phyloP scores from a whole-genome alignment of 2,888 invertebrate species.

The Scaptomyza caliginosa region DNA sequence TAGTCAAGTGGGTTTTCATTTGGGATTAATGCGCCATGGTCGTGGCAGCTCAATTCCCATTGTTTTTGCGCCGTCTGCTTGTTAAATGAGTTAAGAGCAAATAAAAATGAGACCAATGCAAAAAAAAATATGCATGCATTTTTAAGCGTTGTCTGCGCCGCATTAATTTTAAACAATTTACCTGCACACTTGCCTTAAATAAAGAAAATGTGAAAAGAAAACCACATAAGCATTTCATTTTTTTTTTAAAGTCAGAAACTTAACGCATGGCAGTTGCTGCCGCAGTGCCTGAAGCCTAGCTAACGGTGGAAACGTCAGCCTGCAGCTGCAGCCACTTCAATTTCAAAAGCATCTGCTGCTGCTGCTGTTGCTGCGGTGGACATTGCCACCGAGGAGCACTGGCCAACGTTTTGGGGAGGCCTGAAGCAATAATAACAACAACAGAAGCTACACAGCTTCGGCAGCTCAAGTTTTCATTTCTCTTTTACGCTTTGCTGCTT shows the following conservation, averaged over 20 bases:
- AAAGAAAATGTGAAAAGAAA: constrained; percentile 5
- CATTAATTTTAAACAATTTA: constrained; percentile 77
- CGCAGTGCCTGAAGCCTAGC: constrained; percentile 20
- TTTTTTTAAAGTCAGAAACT: constrained; percentile 64
- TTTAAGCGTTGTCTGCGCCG: constrained; percentile 66
- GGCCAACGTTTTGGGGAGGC: constrained; percentile 15
- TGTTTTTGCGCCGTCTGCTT: constrained; percentile 42
- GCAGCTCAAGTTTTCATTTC: constrained; percentile 52
- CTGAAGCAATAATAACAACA: not conserved
- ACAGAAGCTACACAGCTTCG: constrained; percentile 13
- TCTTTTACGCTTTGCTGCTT: constrained; percentile 40
- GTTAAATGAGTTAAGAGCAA: constrained; percentile 59
- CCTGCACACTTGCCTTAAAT: constrained; percentile 51
- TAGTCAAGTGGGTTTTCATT: constrained; percentile 68
- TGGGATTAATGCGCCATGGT: constrained; percentile 68
- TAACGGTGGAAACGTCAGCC: constrained; percentile 21
- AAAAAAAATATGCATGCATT: constrained; percentile 56
- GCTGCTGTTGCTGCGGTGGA: constrained; percentile 16
- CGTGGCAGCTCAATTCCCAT: constrained; percentile 40
- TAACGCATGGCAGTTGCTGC: constrained; percentile 25
- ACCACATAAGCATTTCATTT: constrained; percentile 64
- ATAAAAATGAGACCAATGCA: constrained; percentile 30
- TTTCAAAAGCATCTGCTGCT: constrained; percentile 69
- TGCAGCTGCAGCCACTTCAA: constrained; percentile 64
- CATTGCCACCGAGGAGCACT: constrained; percentile 36